Evolutionary conservation across 2,888 invertebrate genomes (phyloP).

Genomic region (Ectemnius lituratus): DNA sequence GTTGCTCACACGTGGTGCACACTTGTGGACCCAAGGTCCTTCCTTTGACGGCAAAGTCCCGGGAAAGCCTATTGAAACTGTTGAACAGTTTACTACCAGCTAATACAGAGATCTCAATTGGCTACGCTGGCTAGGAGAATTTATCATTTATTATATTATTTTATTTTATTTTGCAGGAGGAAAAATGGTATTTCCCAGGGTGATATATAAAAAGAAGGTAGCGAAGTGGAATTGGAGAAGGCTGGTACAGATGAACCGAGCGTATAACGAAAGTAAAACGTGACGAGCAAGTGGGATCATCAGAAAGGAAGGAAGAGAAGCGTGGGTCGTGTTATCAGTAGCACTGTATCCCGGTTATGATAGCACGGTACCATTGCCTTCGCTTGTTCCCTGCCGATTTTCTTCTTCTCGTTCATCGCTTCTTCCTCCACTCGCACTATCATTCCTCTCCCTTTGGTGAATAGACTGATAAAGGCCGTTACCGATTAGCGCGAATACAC

Average conservation of each 20-base stretch:
- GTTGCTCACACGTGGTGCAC: conserved; percentile 45
- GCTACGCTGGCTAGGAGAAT: too few species aligned
- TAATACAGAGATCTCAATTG: too few species aligned
- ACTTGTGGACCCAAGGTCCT: conserved; percentile 36
- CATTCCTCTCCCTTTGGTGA: conserved; percentile 6
- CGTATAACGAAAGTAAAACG: conserved; percentile 18
- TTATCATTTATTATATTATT: too few species aligned
- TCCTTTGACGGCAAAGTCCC: conserved; percentile 7
- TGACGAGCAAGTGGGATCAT: conserved; percentile 47
- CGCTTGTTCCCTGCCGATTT: conserved; percentile 46
- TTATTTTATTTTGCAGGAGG: too few species aligned
- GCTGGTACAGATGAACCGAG: conserved; percentile 17
- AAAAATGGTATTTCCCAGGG: background rate
- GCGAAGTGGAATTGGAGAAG: background rate
- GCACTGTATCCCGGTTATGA: conserved; percentile 64
- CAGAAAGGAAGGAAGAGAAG: conserved; percentile 66
- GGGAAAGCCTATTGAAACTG: too few species aligned
- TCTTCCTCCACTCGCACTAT: conserved; percentile 9
- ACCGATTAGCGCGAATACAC: conserved; percentile 2
- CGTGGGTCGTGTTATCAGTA: conserved; percentile 65
- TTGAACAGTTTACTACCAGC: too few species aligned
- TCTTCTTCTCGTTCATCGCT: conserved; percentile 10
- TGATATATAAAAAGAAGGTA: background rate
- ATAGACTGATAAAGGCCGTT: background rate
- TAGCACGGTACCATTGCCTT: conserved; percentile 61